Percentiles rank a stretch among this genome's conserved stretches.
Conservation (phyloP, 2,113 vertebrate species). For the Ceratotherium simum region DNA sequence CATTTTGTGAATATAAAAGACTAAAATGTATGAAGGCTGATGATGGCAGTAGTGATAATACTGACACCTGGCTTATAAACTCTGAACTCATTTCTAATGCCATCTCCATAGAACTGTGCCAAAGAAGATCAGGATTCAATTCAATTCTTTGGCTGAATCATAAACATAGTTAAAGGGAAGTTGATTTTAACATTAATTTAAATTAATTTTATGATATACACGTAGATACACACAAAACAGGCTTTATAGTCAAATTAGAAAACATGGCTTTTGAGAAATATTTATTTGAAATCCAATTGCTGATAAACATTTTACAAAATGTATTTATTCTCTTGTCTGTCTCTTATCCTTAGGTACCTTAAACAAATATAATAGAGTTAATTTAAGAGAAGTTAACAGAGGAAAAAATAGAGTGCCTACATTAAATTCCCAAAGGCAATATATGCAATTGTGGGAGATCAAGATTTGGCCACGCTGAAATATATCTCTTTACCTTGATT, state of each 20-base stretch:
- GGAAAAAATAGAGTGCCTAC: not conserved
- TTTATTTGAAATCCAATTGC: constrained; percentile 5
- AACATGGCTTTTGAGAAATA: not conserved
- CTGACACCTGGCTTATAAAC: not conserved
- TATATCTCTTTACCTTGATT: no score
- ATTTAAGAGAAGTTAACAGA: not conserved
- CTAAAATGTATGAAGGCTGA: not conserved
- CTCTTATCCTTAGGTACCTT: not conserved
- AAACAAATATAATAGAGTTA: not conserved
- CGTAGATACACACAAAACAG: not conserved
- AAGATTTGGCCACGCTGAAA: no score
- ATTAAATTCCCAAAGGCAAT: not conserved
- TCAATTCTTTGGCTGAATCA: not conserved
- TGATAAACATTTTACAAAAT: not conserved
- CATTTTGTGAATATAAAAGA: not conserved
- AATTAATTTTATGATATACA: not conserved
- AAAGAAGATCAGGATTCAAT: not conserved
- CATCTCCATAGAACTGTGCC: not conserved
- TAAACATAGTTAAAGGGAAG: not conserved
- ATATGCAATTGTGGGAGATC: not conserved
- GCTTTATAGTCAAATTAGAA: not conserved
- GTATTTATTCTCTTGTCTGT: not conserved
- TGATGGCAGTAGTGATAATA: not conserved
- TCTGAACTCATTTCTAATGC: not conserved
- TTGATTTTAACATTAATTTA: not conserved